phyloP scores from a whole-genome alignment of 2,888 invertebrate genomes.

The Pristionchus fissidentatus region DNA sequence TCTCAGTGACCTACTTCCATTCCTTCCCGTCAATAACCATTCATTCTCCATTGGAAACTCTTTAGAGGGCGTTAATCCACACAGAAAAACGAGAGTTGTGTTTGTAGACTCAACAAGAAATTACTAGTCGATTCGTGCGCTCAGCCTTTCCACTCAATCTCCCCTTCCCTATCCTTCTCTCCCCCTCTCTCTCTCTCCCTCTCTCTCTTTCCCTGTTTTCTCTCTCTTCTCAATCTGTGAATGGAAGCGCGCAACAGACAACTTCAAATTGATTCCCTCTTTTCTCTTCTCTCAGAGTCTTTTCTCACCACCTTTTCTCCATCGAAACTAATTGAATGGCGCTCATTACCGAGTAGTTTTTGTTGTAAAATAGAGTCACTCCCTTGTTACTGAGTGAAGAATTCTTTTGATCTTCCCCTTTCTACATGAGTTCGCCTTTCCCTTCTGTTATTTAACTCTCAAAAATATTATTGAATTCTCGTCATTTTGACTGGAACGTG shows the following conservation, averaged over 20 bases:
- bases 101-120: neutral
- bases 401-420: neutral
- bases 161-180: neutral
- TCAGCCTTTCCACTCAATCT: neutral
- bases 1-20: neutral
- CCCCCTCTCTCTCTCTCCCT: neutral
- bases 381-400: no score
- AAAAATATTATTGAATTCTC: neutral
- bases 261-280: constrained; percentile 8
- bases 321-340: neutral
- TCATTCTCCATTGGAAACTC: neutral
- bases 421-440: neutral
- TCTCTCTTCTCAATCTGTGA: constrained; percentile 18
- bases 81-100: neutral
- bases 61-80: neutral
- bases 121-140: neutral
- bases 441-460: neutral
- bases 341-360: neutral
- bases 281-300: neutral
- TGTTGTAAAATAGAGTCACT: no score
- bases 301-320: neutral
- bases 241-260: neutral
- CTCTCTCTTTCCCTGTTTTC: neutral
- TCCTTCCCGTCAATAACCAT: neutral
- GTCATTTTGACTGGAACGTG: neutral